These are phyloP conservation scores for Rhagonycha lutea DNA, from an alignment of 2,888 invertebrate genomes.

Conservation along the genomic window DNA sequence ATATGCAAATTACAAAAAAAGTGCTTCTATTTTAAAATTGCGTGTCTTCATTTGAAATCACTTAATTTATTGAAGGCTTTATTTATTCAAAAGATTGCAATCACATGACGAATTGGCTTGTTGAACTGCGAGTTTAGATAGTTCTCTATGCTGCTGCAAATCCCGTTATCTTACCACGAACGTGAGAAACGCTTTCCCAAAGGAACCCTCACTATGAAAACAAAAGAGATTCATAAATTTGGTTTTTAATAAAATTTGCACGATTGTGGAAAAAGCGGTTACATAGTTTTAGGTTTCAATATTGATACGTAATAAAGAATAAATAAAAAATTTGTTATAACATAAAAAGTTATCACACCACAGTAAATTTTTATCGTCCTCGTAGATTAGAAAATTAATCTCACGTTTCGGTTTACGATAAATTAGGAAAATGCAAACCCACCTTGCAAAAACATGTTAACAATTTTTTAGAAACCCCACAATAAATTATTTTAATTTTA, in stretches of 20 bases:
- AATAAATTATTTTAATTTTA: neutral
- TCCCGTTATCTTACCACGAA: constrained; percentile 31
- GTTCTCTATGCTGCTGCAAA: constrained; percentile 28
- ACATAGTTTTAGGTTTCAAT: constrained; percentile 15
- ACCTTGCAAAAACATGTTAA: neutral
- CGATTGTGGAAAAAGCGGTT: constrained; percentile 18
- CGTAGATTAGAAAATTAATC: neutral
- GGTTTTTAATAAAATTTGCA: constrained; percentile 30
- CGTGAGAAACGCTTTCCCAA: constrained; percentile 27
- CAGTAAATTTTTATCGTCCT: neutral
- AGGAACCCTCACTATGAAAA: constrained; percentile 27
- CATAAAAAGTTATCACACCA: neutral
- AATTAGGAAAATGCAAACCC: neutral
- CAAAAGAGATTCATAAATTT: constrained; percentile 33
- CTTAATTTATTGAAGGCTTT: neutral
- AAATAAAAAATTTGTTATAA: neutral
- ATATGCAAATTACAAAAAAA: neutral
- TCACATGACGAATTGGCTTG: constrained; percentile 31
- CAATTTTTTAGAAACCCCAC: neutral
- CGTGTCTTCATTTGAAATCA: neutral
- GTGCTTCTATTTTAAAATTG: neutral
- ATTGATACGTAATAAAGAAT: constrained; percentile 12
- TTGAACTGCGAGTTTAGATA: constrained; percentile 31
- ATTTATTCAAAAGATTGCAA: constrained; percentile 12
- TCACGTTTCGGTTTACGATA: neutral